Percentiles rank a stretch among this genome's conserved stretches.
phyloP scores from a whole-genome alignment of 2,888 invertebrate genomes.

The Drosophila nigritarsus region DNA sequence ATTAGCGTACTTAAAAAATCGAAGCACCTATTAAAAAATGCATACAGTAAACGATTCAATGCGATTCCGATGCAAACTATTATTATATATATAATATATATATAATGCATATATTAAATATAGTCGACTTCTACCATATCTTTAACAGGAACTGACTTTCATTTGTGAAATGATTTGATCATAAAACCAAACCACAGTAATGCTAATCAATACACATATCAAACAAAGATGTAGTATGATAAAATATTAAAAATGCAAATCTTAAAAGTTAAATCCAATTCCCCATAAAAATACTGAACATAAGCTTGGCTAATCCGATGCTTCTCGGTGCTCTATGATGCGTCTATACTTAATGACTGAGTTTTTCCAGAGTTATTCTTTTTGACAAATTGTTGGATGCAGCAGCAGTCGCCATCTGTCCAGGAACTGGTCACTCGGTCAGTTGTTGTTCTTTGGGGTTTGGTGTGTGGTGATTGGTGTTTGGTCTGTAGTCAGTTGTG shows the following conservation, averaged over 20 bases:
- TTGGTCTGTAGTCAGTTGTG: conserved; percentile 64
- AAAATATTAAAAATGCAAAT: neutral
- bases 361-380: neutral
- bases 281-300: neutral
- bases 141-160: neutral
- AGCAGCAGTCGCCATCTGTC: conserved; percentile 12
- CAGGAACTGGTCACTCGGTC: conserved; percentile 40
- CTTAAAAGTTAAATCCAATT: neutral
- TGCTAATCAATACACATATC: neutral
- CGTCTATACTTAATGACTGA: neutral
- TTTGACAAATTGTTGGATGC: neutral
- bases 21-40: neutral
- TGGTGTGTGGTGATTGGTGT: conserved; percentile 28
- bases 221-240: neutral
- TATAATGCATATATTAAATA: neutral
- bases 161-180: neutral
- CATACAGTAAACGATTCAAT: neutral
- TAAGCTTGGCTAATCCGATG: neutral
- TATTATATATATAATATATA: too few relatives aligned
- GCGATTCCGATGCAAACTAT: neutral
- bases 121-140: neutral
- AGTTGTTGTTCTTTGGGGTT: conserved; percentile 30
- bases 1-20: neutral
- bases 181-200: neutral
- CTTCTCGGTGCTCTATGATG: too few relatives aligned